Conservation (phyloP, 2,797 vertebrate genomes). For the Potorous gilbertii region DNA sequence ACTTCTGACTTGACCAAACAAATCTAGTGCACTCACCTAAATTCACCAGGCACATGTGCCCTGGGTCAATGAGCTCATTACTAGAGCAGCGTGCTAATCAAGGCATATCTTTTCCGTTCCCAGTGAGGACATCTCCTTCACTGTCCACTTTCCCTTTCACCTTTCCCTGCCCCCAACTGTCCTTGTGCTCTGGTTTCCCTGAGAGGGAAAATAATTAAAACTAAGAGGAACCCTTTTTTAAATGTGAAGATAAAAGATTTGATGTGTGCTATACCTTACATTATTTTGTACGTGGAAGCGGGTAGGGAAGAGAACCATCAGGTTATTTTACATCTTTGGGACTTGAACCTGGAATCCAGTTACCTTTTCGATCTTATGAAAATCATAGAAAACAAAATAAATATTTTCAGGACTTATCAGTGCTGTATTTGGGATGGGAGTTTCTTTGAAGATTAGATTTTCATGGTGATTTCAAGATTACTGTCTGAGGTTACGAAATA, state of each 20-base stretch:
- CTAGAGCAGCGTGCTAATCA: not conserved
- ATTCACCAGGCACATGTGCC: accelerated
- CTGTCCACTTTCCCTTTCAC: not conserved
- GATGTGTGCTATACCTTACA: not conserved
- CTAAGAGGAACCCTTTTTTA: not conserved
- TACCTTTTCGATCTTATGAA: not conserved
- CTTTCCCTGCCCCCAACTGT: not conserved
- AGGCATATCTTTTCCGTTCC: not conserved
- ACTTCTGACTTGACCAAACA: not conserved
- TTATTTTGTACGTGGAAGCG: not conserved
- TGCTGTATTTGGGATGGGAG: not conserved
- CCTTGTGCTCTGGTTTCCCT: not conserved
- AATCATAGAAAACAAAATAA: constrained; percentile 39
- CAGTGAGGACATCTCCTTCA: not conserved
- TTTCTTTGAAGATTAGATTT: constrained; percentile 38
- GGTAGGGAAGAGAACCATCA: not conserved
- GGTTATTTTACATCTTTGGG: not conserved
- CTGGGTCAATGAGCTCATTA: too few relatives aligned
- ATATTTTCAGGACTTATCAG: not conserved
- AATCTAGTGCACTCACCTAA: not conserved
- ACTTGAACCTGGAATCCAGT: not conserved
- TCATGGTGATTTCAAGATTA: constrained; percentile 48
- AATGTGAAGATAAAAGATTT: not conserved
- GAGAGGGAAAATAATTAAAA: not conserved
- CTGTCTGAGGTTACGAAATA: not conserved